A percentile compares a stretch with the other conserved stretches of the same genome.
These are phyloP conservation scores for Diaprepes abbreviatus DNA, from an alignment of 2,888 invertebrate genomes.

Conservation along the genomic window DNA sequence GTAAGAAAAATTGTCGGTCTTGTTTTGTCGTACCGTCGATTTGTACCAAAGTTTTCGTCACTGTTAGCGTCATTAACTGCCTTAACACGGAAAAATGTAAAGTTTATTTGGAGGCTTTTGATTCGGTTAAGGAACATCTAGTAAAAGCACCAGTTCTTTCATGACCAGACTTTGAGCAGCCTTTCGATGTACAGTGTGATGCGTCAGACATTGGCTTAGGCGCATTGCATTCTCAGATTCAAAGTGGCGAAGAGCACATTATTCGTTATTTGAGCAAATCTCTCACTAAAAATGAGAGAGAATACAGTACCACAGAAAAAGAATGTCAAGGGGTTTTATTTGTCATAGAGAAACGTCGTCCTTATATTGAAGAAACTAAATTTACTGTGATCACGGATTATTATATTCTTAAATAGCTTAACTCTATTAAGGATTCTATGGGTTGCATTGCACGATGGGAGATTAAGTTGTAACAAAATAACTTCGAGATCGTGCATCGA, in stretches of 20 bases:
- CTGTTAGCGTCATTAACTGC: neutral
- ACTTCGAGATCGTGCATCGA: constrained; percentile 47
- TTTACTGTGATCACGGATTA: constrained; percentile 50
- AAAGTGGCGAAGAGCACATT: too few species aligned
- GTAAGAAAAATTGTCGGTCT: too few species aligned
- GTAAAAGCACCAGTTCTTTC: constrained; percentile 41
- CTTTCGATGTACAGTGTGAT: neutral
- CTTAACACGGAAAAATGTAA: constrained; percentile 9
- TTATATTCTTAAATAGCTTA: too few species aligned
- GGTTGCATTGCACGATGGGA: constrained; percentile 48
- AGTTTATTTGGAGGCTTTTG: constrained; percentile 19
- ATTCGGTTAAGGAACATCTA: constrained; percentile 24
- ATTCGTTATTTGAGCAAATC: constrained; percentile 46
- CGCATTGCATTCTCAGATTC: constrained; percentile 31
- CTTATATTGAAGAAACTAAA: constrained; percentile 42
- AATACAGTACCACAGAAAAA: constrained; percentile 42
- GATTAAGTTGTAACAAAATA: constrained; percentile 38
- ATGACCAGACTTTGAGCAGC: constrained; percentile 32
- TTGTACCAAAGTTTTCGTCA: too few species aligned
- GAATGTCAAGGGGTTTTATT: constrained; percentile 46
- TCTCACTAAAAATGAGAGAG: constrained; percentile 44
- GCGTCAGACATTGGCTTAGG: constrained; percentile 3
- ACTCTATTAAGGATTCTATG: constrained; percentile 24
- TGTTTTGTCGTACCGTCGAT: too few species aligned
- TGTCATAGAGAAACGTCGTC: constrained; percentile 46